Evolutionary conservation across 2,888 invertebrate genomes (phyloP).

Genomic region (Trachelus stipa): DNA sequence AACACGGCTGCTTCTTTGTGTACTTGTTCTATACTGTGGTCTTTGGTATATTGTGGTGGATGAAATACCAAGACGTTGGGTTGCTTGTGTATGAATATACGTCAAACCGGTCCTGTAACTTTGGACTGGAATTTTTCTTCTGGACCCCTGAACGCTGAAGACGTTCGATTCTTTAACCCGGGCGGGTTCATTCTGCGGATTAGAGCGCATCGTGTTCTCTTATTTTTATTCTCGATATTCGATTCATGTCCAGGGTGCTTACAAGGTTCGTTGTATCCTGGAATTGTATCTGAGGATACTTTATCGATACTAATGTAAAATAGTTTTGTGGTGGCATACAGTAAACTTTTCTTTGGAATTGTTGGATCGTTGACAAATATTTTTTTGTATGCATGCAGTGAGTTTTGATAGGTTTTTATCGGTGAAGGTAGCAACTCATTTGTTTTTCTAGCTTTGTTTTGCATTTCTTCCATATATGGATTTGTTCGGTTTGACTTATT

Average conservation of each 20-base stretch:
- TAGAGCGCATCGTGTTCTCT: background rate
- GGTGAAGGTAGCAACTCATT: background rate
- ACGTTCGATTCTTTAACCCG: background rate
- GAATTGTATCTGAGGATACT: background rate
- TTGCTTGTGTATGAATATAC: background rate
- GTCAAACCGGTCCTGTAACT: conserved; percentile 8
- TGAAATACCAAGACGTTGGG: background rate
- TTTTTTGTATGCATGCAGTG: background rate
- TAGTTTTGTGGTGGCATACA: background rate
- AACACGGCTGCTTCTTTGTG: conserved; percentile 3
- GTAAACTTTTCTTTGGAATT: background rate
- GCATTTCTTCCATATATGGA: background rate
- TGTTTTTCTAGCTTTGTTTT: background rate
- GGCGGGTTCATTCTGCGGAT: background rate
- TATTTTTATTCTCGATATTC: background rate
- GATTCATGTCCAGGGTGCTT: background rate
- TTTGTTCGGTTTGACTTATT: background rate
- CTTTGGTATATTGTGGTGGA: background rate
- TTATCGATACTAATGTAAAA: background rate
- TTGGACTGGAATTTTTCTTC: background rate
- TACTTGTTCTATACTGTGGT: background rate
- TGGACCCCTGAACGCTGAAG: background rate
- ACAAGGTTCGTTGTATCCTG: no score
- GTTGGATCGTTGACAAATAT: background rate
- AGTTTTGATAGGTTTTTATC: background rate